Conservation (phyloP, 2,113 vertebrate species). For the Potamarius usumacintae region DNA sequence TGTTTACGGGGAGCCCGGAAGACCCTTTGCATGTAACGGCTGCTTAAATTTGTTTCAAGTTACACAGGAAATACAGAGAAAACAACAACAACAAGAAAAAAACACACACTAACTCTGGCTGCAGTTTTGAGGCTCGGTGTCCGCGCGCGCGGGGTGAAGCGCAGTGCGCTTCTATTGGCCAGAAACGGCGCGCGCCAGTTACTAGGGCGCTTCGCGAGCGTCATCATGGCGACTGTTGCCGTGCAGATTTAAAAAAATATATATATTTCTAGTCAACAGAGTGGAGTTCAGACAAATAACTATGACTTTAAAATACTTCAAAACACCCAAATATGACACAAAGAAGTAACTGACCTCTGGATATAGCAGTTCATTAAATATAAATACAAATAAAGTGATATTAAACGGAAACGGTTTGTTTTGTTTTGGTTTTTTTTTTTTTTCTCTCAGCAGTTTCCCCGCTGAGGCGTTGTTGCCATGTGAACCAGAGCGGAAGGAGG, state of each 20-base stretch:
- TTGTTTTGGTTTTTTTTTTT: neutral
- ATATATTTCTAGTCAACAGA: neutral
- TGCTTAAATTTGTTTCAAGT: neutral
- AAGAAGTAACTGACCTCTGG: no score
- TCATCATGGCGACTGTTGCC: conserved; percentile 56
- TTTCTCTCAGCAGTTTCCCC: neutral
- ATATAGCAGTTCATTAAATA: neutral
- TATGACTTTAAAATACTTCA: neutral
- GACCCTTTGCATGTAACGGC: neutral
- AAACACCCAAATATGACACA: neutral
- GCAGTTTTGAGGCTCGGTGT: conserved; percentile 17
- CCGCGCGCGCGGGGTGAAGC: conserved; percentile 23
- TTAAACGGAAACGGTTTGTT: conserved; percentile 14
- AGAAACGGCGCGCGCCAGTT: conserved; percentile 59
- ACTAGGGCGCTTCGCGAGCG: conserved; percentile 50
- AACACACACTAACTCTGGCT: neutral
- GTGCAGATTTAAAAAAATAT: conserved; percentile 53
- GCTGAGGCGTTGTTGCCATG: conserved; percentile 53
- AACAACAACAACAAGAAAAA: neutral
- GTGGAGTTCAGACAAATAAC: neutral
- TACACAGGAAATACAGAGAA: neutral
- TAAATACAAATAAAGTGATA: no score
- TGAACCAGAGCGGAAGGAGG: conserved; percentile 37
- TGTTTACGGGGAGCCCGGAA: conserved; percentile 26
- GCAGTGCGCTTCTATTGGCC: conserved; percentile 52